Evolutionary conservation across 2,113 vertebrate genomes (phyloP), one percentile per base, ranked within the genome.

Genomic region (Tupaia chinensis): DNA sequence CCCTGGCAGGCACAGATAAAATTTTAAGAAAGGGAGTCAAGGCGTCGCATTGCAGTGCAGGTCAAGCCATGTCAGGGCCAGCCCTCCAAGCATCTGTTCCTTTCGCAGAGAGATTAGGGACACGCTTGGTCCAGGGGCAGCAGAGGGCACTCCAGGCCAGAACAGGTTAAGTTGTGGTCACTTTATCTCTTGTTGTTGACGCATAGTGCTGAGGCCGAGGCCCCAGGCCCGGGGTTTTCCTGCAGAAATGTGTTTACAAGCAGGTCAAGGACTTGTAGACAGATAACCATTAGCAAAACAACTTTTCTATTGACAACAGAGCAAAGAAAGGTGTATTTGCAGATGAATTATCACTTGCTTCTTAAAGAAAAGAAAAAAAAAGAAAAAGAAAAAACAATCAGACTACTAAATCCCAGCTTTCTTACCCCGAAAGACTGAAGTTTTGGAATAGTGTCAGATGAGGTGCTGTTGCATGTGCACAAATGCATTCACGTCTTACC

Each of bases 241-340:
- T 99, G 99, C 97, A 99, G 98, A 99, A 99, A 99, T 97, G 98
- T 99, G 99, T 99, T 99, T 99, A 99, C 99, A 99, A 99, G 98
- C 98, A 98, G 99, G 99, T 99, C 99, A 99, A 99, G 99, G 99
- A 99, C 99, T 99, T 99, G 98, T 97, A 98, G 99, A 99, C 99
- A 99, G 99, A 99, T 99, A 99, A 99, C 99, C 99, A 99, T 99
- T 99, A 99, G 98, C 99, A 99, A 99, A 99, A 99, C 99, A 99
- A 99, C 98, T 98, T 98, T 98, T 97, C 98, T 98, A 98, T 98
- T 99, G 98, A 99, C 98, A 98, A 98, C 98, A 98, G 97, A 97
- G 97, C 82, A 97, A 97, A 98, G 98, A 96, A 98, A 98, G 98
- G 96, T 23, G 56, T 93, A 7, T 98, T 98, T 98, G 97, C 98